Evolutionary conservation across 2,888 invertebrate species (phyloP).

Genomic region (Eupsilia transversa): DNA sequence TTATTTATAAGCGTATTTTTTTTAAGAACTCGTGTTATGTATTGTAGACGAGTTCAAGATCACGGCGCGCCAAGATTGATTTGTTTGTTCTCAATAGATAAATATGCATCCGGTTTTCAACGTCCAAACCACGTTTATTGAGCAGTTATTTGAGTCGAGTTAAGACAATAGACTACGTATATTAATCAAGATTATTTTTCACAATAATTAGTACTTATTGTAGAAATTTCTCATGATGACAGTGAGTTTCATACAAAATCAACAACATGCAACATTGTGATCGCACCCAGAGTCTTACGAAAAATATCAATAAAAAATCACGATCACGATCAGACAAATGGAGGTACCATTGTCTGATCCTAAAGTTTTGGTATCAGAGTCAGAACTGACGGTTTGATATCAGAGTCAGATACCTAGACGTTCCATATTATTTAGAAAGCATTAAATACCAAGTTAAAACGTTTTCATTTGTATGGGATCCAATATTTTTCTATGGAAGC

Average conservation of each 20-base stretch:
- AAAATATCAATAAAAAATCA: not conserved
- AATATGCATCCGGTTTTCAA: slow-evolving; percentile 76
- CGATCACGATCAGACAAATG: too few relatives aligned
- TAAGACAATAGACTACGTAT: slow-evolving; percentile 35
- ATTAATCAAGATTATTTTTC: slow-evolving; percentile 15
- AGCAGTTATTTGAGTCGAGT: slow-evolving; percentile 34
- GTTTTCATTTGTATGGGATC: too few relatives aligned
- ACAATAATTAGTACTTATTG: not conserved
- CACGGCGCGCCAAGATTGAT: slow-evolving; percentile 68
- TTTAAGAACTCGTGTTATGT: slow-evolving; percentile 22
- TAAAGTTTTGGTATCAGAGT: too few relatives aligned
- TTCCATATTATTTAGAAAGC: too few relatives aligned
- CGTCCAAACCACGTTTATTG: slow-evolving; percentile 28
- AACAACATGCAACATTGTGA: not conserved
- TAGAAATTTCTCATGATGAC: not conserved
- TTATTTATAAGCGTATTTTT: slow-evolving; percentile 38
- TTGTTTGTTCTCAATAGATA: slow-evolving; percentile 67
- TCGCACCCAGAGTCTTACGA: not conserved
- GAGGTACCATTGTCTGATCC: too few relatives aligned
- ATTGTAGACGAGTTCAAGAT: slow-evolving; percentile 72
- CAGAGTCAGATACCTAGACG: too few relatives aligned
- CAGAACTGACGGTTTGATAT: too few relatives aligned
- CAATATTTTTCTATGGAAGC: too few relatives aligned
- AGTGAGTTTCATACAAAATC: not conserved
- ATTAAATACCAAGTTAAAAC: too few relatives aligned